These are phyloP conservation scores for Gymnogyps californianus DNA, from an alignment of 2,113 vertebrate species.

Conservation along the genomic window DNA sequence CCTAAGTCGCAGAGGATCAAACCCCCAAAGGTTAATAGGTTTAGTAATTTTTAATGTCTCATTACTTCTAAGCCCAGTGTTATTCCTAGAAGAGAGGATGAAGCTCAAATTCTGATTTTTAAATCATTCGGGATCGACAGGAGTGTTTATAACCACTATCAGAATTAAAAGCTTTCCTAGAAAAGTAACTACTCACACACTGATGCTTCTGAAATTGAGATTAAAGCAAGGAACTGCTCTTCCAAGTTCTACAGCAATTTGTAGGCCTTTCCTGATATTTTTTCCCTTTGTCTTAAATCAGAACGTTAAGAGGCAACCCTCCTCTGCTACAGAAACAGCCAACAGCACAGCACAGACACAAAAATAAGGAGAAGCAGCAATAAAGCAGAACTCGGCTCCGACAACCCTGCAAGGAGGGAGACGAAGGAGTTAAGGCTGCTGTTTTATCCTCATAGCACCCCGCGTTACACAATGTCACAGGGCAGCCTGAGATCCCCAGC, in stretches of 20 bases:
- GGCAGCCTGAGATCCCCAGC: neutral
- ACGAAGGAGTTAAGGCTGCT: neutral
- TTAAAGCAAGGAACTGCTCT: neutral
- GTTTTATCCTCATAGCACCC: neutral
- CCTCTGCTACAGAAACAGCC: neutral
- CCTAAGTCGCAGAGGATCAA: neutral
- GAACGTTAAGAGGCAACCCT: neutral
- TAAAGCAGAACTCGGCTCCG: rapidly evolving
- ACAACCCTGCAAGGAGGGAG: neutral
- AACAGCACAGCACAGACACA: neutral
- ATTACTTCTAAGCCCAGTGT: neutral
- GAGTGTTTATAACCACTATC: neutral
- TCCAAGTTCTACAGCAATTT: neutral
- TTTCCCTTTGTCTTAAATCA: neutral
- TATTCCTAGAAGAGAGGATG: neutral
- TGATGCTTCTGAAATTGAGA: neutral
- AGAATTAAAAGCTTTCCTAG: neutral
- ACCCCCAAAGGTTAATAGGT: neutral
- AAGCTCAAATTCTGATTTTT: neutral
- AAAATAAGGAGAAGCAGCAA: neutral
- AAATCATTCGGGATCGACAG: neutral
- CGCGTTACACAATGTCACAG: neutral
- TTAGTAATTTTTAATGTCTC: neutral
- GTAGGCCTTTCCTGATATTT: neutral
- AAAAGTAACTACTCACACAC: neutral